These are phyloP conservation scores for Cyrtodaria siliqua DNA, from an alignment of 2,888 invertebrate species.

Conservation along the genomic window DNA sequence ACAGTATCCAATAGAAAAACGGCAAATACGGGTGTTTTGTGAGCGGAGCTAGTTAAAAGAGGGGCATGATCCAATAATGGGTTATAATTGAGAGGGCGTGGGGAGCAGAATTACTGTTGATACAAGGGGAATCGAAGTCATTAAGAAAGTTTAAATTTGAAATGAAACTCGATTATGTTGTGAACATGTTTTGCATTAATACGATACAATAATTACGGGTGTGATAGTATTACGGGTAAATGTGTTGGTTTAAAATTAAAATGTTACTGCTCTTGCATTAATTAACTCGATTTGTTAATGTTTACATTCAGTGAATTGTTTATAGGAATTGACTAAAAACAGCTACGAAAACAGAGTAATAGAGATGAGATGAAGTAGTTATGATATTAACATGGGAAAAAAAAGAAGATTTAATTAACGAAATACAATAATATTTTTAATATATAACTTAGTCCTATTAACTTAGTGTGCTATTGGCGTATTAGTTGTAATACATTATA, in stretches of 20 bases:
- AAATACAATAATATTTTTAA: too few relatives aligned
- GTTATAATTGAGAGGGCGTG: constrained; percentile 17
- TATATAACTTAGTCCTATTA: too few relatives aligned
- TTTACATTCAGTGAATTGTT: too few relatives aligned
- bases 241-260: neutral
- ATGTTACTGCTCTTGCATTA: neutral
- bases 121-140: constrained; percentile 2
- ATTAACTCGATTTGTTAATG: neutral
- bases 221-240: neutral
- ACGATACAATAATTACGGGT: constrained; percentile 24
- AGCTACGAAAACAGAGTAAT: too few relatives aligned
- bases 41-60: neutral
- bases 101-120: neutral
- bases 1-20: neutral
- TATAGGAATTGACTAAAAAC: too few relatives aligned
- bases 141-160: constrained; percentile 13
- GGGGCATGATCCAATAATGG: constrained; percentile 9
- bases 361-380: too few relatives aligned
- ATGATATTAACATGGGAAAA: too few relatives aligned
- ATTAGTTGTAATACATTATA: too few relatives aligned
- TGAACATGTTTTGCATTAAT: constrained; percentile 8
- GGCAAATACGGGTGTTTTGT: constrained; percentile 6
- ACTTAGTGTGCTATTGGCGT: too few relatives aligned
- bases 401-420: too few relatives aligned
- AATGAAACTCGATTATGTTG: constrained; percentile 6